These are phyloP conservation scores for Trypoxylus dichotomus DNA, from an alignment of 1,140 invertebrate species.

Conservation along the genomic window DNA sequence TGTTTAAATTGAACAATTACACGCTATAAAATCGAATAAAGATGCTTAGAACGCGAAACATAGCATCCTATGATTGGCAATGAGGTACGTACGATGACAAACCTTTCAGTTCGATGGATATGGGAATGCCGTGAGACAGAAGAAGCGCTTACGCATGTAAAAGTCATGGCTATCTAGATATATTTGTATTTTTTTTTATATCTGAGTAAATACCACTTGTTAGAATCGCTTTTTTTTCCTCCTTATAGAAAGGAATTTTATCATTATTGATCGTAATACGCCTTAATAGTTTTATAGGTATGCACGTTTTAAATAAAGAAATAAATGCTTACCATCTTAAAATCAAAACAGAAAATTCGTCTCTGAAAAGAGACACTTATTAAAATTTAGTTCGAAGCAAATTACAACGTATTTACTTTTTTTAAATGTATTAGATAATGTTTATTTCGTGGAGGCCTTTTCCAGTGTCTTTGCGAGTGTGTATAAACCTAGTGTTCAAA, in stretches of 20 bases:
- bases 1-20: background rate
- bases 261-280: background rate
- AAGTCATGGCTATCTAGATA: slow-evolving; percentile 17
- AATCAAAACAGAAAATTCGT: no score
- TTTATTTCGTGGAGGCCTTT: no score
- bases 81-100: background rate
- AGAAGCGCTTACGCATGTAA: background rate
- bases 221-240: background rate
- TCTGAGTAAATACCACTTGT: background rate
- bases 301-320: no score
- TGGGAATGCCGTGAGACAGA: background rate
- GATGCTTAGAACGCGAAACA: no score
- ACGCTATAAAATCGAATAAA: background rate
- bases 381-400: no score
- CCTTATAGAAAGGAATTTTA: background rate
- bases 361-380: no score
- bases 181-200: slow-evolving; percentile 11
- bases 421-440: no score
- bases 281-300: background rate
- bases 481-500: no score
- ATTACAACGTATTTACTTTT: no score
- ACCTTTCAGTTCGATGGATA: background rate
- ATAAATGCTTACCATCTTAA: no score
- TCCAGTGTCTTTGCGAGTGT: no score
- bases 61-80: background rate